Base-by-base conservation (phyloP, 2,888 invertebrate species). In the Mesopsocus fuscifrons region DNA sequence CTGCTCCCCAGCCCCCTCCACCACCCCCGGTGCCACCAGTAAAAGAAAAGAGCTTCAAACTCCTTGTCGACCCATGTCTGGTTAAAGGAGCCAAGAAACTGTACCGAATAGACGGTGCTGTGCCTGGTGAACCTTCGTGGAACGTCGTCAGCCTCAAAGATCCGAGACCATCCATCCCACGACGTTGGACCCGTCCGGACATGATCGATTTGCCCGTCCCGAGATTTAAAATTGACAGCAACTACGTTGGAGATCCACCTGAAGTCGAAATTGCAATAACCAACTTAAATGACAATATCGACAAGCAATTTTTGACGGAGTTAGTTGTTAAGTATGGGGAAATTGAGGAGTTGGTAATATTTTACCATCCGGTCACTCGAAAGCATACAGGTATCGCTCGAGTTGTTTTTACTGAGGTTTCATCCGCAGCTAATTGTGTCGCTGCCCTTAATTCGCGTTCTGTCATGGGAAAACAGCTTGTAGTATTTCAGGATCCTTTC, bases 271-370 rank as follows among this genome's bases (percentile, higher is more conserved):
- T 98, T 40, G 91, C 92, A 15, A 80, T 98, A 57, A 80, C 77
- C 53, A 94, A 97, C 61, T 66, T 98, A 33, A 98, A 98, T 67
- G 97, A 98, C 66, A 98, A 98, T 64, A 92, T 97, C 51, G 91
- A 94, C 61, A 77, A 78, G 57, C 77, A 78, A 50, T 97, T 97
- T 66, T 68, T 98, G 44, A 69, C 74, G 31, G 83, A 84, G 51
- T 78, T 89, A 75, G 74, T 87, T 45, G 51, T 55, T 44, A 88
- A 89, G 61, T 83, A 82, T 61, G 95, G 95, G 2, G 65, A 72
- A 1, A 71, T 79, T 48, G 92, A 94, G 55, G 92, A 95, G 57
- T 67, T 89, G 45, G 72, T 72, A 52, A 91, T 98, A 55, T 94
- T 81, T 61, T 88, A 85, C 59, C 94, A 98, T 66, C 95, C 95